Base-by-base conservation (phyloP, 2,113 vertebrate genomes). In the Elephantulus edwardii region DNA sequence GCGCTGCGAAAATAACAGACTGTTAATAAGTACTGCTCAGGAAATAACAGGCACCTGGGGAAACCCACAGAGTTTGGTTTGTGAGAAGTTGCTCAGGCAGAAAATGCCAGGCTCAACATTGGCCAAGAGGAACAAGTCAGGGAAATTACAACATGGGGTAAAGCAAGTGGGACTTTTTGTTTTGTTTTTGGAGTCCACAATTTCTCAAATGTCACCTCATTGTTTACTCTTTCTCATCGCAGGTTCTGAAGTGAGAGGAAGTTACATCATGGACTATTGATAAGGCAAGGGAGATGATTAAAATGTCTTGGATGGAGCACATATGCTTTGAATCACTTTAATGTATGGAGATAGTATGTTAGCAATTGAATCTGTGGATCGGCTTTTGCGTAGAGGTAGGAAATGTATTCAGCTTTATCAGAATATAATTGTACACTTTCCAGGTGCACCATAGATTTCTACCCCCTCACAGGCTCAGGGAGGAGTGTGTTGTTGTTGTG, bases 1-100 rank as follows among this genome's bases (percentile, higher is more conserved):
- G 75, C 40, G 13, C 46, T 66, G n/a, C 79, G 46, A 82, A 94
- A 82, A 60, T 83, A 58, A 66, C 75, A n/a, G 58, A 58, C 85
- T 85, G 28, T 56, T 85, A 46, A 20, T 58, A 24, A 0, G 10
- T n/a, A 30, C 64, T 40, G 24, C n/a, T 88, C 82, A 82, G 82
- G 96, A 96, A 95, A 64, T 92, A 77, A 89, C 90, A 92, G 52
- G 28, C 50, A 82, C 91, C 95, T 79, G 88, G 90, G 91, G 92
- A 96, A 93, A 82, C 82, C 94, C 91, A 3, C 46, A 72, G 52
- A 79, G 22, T 38, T 11, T 30, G 54, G 76, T 95, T 93, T 76
- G 75, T 90, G 93, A 94, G 84, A 92, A 76, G 78, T 70, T 91
- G 50, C 88, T 91, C 38, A 79, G 66, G 35, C 46, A 95, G 70